A percentile compares a stretch with the other conserved stretches of the same genome.
These are phyloP conservation scores for Ptychochromis oligacanthus DNA, from an alignment of 2,113 vertebrate species.

Conservation along the genomic window DNA sequence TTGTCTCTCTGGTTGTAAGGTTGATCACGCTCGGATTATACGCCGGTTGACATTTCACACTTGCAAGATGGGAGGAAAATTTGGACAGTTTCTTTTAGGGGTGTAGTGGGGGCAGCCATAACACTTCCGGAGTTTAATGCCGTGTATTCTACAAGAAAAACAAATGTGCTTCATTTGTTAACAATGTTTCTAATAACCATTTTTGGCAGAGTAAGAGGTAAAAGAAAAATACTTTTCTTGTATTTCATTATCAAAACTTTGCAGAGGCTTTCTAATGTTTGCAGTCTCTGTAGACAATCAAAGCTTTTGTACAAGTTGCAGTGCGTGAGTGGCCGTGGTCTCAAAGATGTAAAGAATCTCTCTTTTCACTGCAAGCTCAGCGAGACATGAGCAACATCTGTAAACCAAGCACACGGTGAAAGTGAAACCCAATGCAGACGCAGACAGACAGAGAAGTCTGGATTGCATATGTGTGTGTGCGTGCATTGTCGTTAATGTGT, in stretches of 20 bases:
- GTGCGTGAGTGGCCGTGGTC: conserved; percentile 81
- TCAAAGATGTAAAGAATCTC: conserved; percentile 88
- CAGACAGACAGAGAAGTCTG: conserved; percentile 29
- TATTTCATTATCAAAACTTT: conserved; percentile 8
- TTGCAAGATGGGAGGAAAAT: conserved; percentile 31
- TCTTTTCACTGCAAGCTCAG: conserved; percentile 83
- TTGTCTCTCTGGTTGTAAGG: conserved; percentile 34
- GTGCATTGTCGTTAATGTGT: background rate
- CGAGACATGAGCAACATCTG: conserved; percentile 91
- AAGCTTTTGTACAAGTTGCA: conserved; percentile 16
- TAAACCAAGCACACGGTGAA: conserved; percentile 81
- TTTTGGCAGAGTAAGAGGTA: background rate
- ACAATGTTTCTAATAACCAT: background rate
- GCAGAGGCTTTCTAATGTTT: conserved; percentile 6
- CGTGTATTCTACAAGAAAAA: background rate
- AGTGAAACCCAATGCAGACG: conserved; percentile 60
- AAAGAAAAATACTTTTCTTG: background rate
- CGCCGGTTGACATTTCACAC: conserved; percentile 58
- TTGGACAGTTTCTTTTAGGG: conserved; percentile 41
- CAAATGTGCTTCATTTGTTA: background rate
- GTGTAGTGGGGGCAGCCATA: conserved; percentile 16
- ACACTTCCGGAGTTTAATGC: conserved; percentile 26
- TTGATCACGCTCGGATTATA: conserved; percentile 61
- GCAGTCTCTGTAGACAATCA: conserved; percentile 6
- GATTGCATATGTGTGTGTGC: background rate